phyloP scores from a whole-genome alignment of 2,888 invertebrate species.

The Noctua janthe region DNA sequence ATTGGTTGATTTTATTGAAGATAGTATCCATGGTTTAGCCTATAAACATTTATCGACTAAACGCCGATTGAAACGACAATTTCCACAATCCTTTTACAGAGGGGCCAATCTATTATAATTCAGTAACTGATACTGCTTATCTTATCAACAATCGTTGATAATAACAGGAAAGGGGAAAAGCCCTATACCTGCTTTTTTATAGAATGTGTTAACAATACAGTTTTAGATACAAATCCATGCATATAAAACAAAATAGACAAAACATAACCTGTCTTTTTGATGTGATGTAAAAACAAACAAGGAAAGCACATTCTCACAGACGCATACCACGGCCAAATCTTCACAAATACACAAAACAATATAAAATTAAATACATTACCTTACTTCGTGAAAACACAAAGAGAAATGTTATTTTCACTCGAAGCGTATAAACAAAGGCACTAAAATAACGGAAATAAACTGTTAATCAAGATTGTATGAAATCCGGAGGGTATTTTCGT shows the following conservation, averaged over 20 bases:
- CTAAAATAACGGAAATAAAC: conserved; percentile 1
- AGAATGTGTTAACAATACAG: conserved; percentile 10
- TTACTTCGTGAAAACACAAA: conserved; percentile 26
- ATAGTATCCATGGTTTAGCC: conserved; percentile 26
- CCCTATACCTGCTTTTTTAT: conserved; percentile 14
- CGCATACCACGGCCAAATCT: neutral
- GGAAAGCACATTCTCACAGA: neutral
- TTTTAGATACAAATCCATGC: conserved; percentile 12
- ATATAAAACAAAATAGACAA: neutral
- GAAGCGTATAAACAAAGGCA: conserved; percentile 24
- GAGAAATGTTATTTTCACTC: conserved; percentile 7
- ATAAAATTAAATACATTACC: conserved; percentile 27
- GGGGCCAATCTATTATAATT: conserved; percentile 13
- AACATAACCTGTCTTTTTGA: neutral
- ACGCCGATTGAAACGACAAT: neutral
- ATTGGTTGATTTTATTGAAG: neutral
- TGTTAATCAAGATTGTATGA: conserved; percentile 14
- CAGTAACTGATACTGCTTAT: conserved; percentile 25
- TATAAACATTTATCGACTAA: conserved; percentile 19
- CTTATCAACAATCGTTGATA: conserved; percentile 40
- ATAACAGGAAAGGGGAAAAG: conserved; percentile 28
- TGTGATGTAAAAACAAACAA: neutral
- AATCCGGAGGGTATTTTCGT: conserved; percentile 11
- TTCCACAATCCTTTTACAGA: neutral
- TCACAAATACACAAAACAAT: conserved; percentile 5